phyloP scores from a whole-genome alignment of 1,140 invertebrate species.

The Venturia canescens region DNA sequence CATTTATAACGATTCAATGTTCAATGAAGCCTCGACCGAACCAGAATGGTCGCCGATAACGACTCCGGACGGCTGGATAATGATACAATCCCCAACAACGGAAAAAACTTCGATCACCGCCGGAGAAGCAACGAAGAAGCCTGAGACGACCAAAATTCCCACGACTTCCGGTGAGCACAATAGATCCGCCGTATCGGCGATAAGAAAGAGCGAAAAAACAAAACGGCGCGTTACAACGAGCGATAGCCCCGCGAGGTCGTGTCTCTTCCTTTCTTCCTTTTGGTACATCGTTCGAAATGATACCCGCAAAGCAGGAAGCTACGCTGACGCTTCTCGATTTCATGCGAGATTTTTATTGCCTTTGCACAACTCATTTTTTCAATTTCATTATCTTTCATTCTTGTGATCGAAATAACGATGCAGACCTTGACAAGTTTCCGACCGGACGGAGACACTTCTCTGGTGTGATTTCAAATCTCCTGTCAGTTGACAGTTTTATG shows the following conservation, averaged over 20 bases:
- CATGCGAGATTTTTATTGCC: too few species aligned
- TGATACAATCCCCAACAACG: constrained; percentile 75
- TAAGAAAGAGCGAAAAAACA: neutral
- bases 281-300: too few species aligned
- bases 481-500: too few species aligned
- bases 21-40: constrained; percentile 68
- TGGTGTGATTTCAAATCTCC: too few species aligned
- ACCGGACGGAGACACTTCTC: too few species aligned
- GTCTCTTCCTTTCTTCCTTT: too few species aligned
- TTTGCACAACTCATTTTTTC: too few species aligned
- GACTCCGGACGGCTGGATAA: constrained; percentile 82
- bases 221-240: neutral
- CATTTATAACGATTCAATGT: neutral
- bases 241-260: neutral
- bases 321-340: too few species aligned
- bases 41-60: constrained; percentile 78
- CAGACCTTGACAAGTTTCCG: neutral
- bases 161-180: constrained; percentile 40
- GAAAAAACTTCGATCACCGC: constrained; percentile 57
- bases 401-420: neutral
- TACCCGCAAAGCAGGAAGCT: constrained; percentile 5
- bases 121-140: constrained; percentile 56
- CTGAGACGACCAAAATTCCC: constrained; percentile 69
- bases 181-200: neutral
- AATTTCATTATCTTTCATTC: too few species aligned